Percentiles rank a stretch among this genome's conserved stretches.
These are phyloP conservation scores for Dicentrarchus labrax DNA, from an alignment of 2,113 vertebrate genomes.

Conservation along the genomic window DNA sequence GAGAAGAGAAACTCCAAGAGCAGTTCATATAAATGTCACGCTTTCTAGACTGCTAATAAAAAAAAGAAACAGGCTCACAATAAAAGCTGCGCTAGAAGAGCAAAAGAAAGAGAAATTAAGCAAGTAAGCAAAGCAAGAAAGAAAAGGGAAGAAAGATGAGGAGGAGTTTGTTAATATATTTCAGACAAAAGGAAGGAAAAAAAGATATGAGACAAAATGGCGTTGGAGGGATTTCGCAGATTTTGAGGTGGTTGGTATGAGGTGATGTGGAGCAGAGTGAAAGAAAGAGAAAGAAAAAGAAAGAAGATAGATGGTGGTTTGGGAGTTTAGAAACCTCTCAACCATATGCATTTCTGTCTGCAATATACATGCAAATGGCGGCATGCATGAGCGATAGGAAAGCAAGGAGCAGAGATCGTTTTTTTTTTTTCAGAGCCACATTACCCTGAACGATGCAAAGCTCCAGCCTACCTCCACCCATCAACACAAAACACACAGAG, in stretches of 20 bases:
- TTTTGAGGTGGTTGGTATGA: conserved; percentile 59
- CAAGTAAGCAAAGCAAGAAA: conserved; percentile 27
- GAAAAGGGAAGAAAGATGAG: conserved; percentile 11
- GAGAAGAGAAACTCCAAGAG: conserved; percentile 55
- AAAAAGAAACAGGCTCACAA: conserved; percentile 55
- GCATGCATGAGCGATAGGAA: conserved; percentile 64
- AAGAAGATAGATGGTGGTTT: conserved; percentile 42
- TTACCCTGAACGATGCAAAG: conserved; percentile 63
- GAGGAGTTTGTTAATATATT: conserved; percentile 59
- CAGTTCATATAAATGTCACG: conserved; percentile 70
- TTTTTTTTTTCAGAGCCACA: conserved; percentile 40
- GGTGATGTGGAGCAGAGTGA: conserved; percentile 50
- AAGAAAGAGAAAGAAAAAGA: conserved; percentile 24
- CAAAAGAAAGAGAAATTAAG: conserved; percentile 61
- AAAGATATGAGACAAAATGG: conserved; percentile 63
- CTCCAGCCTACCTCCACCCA: conserved; percentile 46
- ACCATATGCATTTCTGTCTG: conserved; percentile 72
- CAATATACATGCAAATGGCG: conserved; percentile 80
- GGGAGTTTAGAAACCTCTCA: conserved; percentile 68
- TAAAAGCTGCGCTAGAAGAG: conserved; percentile 59
- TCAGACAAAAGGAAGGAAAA: conserved; percentile 59
- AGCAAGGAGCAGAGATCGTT: conserved; percentile 59
- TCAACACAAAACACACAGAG: conserved; percentile 49
- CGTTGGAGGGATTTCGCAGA: conserved; percentile 53
- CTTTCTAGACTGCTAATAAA: conserved; percentile 68